phyloP scores from a whole-genome alignment of 2,113 vertebrate genomes.

The Chaenogobius annularis region DNA sequence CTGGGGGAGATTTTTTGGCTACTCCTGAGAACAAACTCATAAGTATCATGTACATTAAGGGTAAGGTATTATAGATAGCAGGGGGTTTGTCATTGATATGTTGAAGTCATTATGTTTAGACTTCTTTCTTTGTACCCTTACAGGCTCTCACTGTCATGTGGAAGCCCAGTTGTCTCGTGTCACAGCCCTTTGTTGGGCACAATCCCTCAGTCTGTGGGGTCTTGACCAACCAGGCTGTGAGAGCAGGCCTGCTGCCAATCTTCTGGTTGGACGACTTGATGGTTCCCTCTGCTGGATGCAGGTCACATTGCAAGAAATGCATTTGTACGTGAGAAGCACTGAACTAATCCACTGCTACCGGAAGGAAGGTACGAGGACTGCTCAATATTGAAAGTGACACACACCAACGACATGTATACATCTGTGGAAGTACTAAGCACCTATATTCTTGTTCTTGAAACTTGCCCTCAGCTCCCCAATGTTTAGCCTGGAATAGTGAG shows the following conservation, averaged over 20 bases:
- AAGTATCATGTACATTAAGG: conserved; percentile 80
- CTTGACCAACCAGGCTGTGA: conserved; percentile 48
- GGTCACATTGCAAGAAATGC: conserved; percentile 66
- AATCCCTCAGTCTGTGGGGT: conserved; percentile 64
- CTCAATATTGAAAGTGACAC: not conserved
- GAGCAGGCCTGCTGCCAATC: conserved; percentile 61
- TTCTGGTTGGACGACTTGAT: conserved; percentile 78
- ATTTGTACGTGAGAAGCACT: conserved; percentile 64
- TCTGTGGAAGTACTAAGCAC: not conserved
- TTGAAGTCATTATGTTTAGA: not conserved
- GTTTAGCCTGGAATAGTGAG: conserved; percentile 78
- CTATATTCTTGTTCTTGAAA: not conserved
- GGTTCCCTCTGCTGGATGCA: conserved; percentile 81
- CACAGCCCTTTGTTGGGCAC: conserved; percentile 77
- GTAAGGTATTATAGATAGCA: conserved; percentile 38
- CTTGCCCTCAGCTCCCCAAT: conserved; percentile 68
- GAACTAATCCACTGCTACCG: conserved; percentile 74
- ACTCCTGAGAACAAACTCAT: conserved; percentile 79
- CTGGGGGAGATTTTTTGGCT: conserved; percentile 74
- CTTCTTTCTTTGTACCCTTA: not conserved
- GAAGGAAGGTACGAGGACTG: conserved; percentile 68
- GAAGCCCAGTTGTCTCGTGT: conserved; percentile 76
- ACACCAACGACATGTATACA: not conserved
- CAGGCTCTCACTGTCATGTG: conserved; percentile 73
- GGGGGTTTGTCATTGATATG: not conserved